These are phyloP conservation scores for Pungitius pungitius DNA, from an alignment of 2,113 vertebrate genomes.

Conservation along the genomic window DNA sequence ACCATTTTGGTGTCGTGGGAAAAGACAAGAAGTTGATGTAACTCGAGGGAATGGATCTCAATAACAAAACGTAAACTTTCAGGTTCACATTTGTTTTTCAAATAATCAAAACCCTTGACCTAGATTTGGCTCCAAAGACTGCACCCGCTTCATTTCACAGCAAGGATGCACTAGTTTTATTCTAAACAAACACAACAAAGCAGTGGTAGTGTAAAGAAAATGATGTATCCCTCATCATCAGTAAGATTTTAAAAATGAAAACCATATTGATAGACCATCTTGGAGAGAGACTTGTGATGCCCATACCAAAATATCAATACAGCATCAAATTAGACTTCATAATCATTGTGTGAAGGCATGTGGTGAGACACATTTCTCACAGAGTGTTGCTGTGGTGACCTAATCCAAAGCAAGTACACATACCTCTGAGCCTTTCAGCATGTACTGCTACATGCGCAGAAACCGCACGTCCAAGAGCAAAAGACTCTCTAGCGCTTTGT, in stretches of 20 bases:
- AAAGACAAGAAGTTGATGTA: background rate
- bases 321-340: background rate
- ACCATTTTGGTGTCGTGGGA: background rate
- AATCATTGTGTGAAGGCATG: slow-evolving; percentile 18
- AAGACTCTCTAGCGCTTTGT: slow-evolving; percentile 52
- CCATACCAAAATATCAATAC: background rate
- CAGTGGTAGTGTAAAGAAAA: background rate
- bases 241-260: background rate
- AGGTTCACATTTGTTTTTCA: too few relatives aligned
- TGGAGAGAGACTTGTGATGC: background rate
- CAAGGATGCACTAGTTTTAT: background rate
- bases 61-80: too few relatives aligned
- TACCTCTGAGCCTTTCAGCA: slow-evolving; percentile 23
- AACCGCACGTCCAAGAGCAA: slow-evolving; percentile 38
- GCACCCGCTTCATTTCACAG: background rate
- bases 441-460: slow-evolving; percentile 43
- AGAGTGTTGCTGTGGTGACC: slow-evolving; percentile 20
- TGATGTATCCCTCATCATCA: background rate
- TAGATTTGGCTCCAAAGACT: too few relatives aligned
- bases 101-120: too few relatives aligned
- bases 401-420: slow-evolving; percentile 47
- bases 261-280: background rate
- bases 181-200: background rate
- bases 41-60: too few relatives aligned
- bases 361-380: slow-evolving; percentile 17